Evolutionary conservation across 2,797 vertebrate genomes (phyloP).

Genomic region (Phataginus tricuspis): DNA sequence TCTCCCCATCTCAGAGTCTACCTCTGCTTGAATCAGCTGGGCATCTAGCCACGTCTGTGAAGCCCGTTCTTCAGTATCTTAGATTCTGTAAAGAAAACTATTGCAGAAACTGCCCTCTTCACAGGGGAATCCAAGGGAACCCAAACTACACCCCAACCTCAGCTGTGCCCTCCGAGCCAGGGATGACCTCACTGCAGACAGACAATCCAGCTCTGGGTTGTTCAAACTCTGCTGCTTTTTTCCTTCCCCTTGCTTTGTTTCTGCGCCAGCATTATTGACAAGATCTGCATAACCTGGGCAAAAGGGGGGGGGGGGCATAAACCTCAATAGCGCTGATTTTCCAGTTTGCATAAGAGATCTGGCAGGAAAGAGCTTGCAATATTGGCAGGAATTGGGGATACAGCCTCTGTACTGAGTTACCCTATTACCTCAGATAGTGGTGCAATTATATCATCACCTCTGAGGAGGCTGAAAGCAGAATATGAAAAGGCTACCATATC

Average conservation of each 20-base stretch:
- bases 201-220: background rate
- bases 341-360: constrained; percentile 26
- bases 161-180: background rate
- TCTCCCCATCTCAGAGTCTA: background rate
- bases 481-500: background rate
- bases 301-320: background rate
- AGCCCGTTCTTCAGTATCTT: background rate
- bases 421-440: constrained; percentile 26
- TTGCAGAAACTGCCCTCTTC: background rate
- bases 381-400: background rate
- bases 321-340: constrained; percentile 20
- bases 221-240: background rate
- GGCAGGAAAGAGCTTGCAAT: constrained; percentile 27
- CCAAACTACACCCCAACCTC: background rate
- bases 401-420: constrained; percentile 8
- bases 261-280: constrained; percentile 12
- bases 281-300: background rate
- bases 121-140: background rate
- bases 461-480: constrained; percentile 23
- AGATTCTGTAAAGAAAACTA: background rate
- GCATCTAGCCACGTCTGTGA: background rate
- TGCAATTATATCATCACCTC: background rate
- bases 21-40: background rate
- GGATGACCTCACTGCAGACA: background rate
- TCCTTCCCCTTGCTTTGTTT: background rate